phyloP scores from a whole-genome alignment of 2,113 vertebrate genomes.

The Ciconia maguari region DNA sequence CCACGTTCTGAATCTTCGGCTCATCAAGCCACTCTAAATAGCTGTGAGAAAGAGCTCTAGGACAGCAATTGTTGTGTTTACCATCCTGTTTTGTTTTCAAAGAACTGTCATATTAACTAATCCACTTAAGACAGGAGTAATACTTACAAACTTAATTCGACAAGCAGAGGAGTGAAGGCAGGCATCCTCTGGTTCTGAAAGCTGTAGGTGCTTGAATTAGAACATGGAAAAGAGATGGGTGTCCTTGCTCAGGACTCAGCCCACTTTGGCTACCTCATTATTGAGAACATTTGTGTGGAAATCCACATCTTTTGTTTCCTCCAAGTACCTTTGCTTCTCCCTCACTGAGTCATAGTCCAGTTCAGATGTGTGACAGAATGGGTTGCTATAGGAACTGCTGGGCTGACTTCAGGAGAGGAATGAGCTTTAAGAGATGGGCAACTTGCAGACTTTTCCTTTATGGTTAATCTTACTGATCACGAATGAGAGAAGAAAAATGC shows the following conservation, averaged over 20 bases:
- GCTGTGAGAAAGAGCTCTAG: not conserved
- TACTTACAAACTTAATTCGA: not conserved
- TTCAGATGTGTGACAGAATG: not conserved
- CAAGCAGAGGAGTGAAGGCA: not conserved
- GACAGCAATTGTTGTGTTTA: not conserved
- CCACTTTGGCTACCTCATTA: not conserved
- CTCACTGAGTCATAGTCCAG: not conserved
- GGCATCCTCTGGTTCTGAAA: not conserved
- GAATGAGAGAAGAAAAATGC: not conserved
- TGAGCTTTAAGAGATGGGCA: not conserved
- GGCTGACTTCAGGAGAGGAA: not conserved
- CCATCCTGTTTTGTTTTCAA: conserved; percentile 25
- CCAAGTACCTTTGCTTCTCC: not conserved
- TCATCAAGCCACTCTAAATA: not conserved
- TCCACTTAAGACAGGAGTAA: not conserved
- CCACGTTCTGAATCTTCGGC: not conserved
- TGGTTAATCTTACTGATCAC: not conserved
- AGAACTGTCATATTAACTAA: not conserved
- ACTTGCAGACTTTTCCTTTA: not conserved
- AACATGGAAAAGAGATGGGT: not conserved
- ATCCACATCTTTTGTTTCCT: not conserved
- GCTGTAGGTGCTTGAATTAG: not conserved
- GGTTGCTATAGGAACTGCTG: conserved; percentile 46
- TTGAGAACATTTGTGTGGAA: not conserved
- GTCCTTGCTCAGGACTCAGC: not conserved